phyloP scores from a whole-genome alignment of 2,888 invertebrate species.

The Panopea generosa region DNA sequence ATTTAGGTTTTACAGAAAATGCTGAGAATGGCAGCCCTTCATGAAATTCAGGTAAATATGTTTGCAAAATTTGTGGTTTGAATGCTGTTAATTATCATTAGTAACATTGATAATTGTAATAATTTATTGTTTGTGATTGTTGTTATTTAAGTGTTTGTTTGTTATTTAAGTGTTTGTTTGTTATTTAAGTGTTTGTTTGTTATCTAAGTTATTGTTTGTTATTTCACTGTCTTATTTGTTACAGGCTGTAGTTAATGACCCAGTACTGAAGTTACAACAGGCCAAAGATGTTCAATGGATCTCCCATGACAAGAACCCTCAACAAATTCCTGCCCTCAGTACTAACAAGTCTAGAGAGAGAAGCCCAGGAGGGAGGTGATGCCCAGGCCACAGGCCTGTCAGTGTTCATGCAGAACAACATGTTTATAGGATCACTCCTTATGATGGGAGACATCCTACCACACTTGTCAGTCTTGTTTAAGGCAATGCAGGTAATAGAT shows the following conservation, averaged over 20 bases:
- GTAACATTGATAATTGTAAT: too few relatives aligned
- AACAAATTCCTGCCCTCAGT: slow-evolving; percentile 29
- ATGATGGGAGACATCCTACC: slow-evolving; percentile 50
- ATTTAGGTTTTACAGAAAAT: too few relatives aligned
- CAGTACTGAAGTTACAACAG: slow-evolving; percentile 13
- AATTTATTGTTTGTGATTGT: too few relatives aligned
- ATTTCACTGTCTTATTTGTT: too few relatives aligned
- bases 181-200: too few relatives aligned
- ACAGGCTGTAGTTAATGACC: slow-evolving; percentile 22
- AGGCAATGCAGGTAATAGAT: slow-evolving; percentile 42
- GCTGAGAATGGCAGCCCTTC: too few relatives aligned
- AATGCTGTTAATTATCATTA: too few relatives aligned
- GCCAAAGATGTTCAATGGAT: slow-evolving; percentile 52
- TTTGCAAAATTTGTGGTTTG: too few relatives aligned
- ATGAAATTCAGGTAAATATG: too few relatives aligned
- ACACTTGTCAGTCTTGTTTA: slow-evolving; percentile 25
- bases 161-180: too few relatives aligned
- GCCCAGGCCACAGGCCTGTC: slow-evolving; percentile 35
- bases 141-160: too few relatives aligned
- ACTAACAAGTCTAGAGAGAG: slow-evolving; percentile 40
- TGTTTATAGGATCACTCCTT: slow-evolving; percentile 30
- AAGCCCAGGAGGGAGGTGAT: slow-evolving; percentile 39
- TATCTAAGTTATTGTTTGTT: too few relatives aligned
- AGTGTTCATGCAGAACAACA: slow-evolving; percentile 30
- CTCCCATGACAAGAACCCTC: slow-evolving; percentile 43